Percentiles rank a stretch among this genome's conserved stretches.
Evolutionary conservation across 2,797 vertebrate genomes (phyloP).

Genomic region (Salmo trutta): DNA sequence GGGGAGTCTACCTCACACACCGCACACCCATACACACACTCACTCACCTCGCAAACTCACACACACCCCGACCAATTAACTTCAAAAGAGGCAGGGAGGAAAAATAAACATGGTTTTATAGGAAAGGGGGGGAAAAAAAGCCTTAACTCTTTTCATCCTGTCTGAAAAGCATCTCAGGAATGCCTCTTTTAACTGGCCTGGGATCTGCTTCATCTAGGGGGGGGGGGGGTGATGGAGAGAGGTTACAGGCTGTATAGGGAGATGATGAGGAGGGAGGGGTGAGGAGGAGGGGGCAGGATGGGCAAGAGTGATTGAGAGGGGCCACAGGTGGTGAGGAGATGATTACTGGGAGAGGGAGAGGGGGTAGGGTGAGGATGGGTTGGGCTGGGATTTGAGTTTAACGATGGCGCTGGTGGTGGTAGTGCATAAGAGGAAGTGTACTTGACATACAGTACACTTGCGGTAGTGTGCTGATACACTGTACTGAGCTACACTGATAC

Average conservation of each 20-base stretch:
- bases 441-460: background rate
- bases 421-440: background rate
- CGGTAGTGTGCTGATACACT: background rate
- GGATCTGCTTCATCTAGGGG: slow-evolving; percentile 59
- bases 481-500: background rate
- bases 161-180: slow-evolving; percentile 65
- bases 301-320: slow-evolving; percentile 62
- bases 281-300: slow-evolving; percentile 12
- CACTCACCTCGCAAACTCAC: slow-evolving; percentile 14
- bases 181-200: slow-evolving; percentile 66
- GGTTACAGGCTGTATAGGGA: slow-evolving; percentile 3
- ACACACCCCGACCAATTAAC: slow-evolving; percentile 53
- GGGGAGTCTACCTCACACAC: slow-evolving; percentile 11
- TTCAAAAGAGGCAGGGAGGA: slow-evolving; percentile 52
- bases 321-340: slow-evolving; percentile 58
- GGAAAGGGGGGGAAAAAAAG: slow-evolving; percentile 24
- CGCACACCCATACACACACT: slow-evolving; percentile 29
- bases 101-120: slow-evolving; percentile 60
- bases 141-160: slow-evolving; percentile 53
- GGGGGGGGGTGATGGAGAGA: slow-evolving; percentile 25
- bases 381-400: background rate
- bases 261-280: background rate
- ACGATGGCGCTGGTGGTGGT: background rate
- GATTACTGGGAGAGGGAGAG: slow-evolving; percentile 31
- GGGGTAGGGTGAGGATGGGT: background rate